Evolutionary conservation across 2,888 invertebrate genomes (phyloP), one percentile per base, ranked within the genome.

Genomic region (Scrobipalpa atriplicella): DNA sequence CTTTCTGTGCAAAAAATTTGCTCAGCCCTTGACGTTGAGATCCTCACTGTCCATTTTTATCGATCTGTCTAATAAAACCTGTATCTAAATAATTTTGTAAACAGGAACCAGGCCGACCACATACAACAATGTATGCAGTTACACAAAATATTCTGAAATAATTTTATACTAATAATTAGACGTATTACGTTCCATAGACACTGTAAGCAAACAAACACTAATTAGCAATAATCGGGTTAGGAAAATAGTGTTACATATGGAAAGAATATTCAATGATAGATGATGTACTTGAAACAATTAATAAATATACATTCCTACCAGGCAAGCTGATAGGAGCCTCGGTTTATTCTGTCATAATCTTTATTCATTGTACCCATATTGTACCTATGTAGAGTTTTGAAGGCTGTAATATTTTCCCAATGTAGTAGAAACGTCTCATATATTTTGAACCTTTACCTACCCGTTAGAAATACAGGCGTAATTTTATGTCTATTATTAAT

Each of bases 161-260:
- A 38, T 38, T 13, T 58, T 38, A n/a, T 58, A 16, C 38, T 29
- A n/a, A 38, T 58, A 58, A 58, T 58, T 58, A 58, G 16, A 47
- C 47, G n/a, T 16, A 47, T 47, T 47, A 47, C 29, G 16, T 58
- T 38, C 29, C 16, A 5, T 56, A 56, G 3, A 21, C 21, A 21
- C 10, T 54, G 54, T 19, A 19, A 56, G 21, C 29, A 21, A 56
- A n/a, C 47, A 0, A 21, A 13, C 21, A 13, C 21, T 56, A 21
- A 52, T 29, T 21, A 56, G 0, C 2, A 29, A 6, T 56, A 56
- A 56, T 56, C 13, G 7, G 5, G 13, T 21, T 56, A 56, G 54
- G 11, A 3, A 29, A 21, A 47, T 8, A 5, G 16, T 47, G 6
- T 47, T 16, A 47, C 6, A 47, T 47, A 16, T n/a, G 16, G 47